A percentile compares a stretch with the other conserved stretches of the same genome.
Conservation (phyloP, 1,140 invertebrate species). For the Harpegnathos saltator region DNA sequence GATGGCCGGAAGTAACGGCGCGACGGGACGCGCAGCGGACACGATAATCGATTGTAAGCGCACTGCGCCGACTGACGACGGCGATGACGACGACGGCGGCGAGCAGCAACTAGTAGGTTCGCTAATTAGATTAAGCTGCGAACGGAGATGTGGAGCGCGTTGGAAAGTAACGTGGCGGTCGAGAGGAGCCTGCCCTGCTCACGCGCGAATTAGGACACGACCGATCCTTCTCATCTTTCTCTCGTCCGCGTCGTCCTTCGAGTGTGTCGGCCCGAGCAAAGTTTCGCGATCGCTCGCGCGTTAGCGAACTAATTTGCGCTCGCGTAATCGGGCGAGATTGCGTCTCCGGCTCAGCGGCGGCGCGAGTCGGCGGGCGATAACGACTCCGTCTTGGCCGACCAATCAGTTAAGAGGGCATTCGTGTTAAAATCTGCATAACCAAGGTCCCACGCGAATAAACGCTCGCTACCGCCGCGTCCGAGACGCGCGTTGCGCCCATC, state of each 20-base stretch:
- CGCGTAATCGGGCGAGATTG: slow-evolving; percentile 25
- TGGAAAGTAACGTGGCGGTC: too few relatives aligned
- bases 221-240: too few relatives aligned
- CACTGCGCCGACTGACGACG: too few relatives aligned
- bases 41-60: slow-evolving; percentile 47
- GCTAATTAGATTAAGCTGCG: slow-evolving; percentile 19
- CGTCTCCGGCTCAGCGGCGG: slow-evolving; percentile 2
- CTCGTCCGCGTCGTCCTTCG: background rate
- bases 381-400: slow-evolving; percentile 36
- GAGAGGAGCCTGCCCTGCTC: too few relatives aligned
- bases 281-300: background rate
- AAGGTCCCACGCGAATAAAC: slow-evolving; percentile 62
- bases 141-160: background rate
- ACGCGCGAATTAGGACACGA: too few relatives aligned
- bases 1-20: slow-evolving; percentile 45
- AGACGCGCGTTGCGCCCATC: background rate
- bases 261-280: background rate
- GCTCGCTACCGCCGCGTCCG: slow-evolving; percentile 20
- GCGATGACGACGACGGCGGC: too few relatives aligned
- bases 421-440: slow-evolving; percentile 75
- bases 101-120: background rate
- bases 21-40: slow-evolving; percentile 20
- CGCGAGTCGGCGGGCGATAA: slow-evolving; percentile 29
- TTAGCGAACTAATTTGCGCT: slow-evolving; percentile 21
- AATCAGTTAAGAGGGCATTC: slow-evolving; percentile 75